Evolutionary conservation across 2,797 vertebrate genomes (phyloP), one percentile per base, ranked within the genome.

Genomic region (Gobionotothen gibberifrons): DNA sequence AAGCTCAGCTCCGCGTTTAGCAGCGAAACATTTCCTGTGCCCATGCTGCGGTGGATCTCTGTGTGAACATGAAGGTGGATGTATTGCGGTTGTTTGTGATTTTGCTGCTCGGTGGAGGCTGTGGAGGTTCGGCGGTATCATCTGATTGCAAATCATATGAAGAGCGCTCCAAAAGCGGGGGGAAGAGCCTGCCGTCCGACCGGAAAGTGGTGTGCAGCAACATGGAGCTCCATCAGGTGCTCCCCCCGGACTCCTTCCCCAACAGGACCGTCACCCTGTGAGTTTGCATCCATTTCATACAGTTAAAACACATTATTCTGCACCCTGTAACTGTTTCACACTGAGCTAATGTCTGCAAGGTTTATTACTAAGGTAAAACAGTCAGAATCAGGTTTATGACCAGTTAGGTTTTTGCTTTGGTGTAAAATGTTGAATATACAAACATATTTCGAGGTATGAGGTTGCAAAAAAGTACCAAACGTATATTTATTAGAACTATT

Each of bases 241-340:
- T 96, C 49, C 94, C 96, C 14, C 90, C 96, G 15, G 94, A 95
- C 57, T 85, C 94, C 10, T 94, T 98, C 76, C 96, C 97, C 76
- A 97, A 98, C 95, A 93, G 95, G 82, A 99, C 97, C 8, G 94
- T 96, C 89, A 96, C 96, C 17, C 93, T 99, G 98, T 99, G 92
- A 99, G 98, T 98, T 96, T 3, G 12, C 48, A 16, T 3, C 32
- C 48, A 12, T 56, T 26, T 32, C 39, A 21, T 40, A 22, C 2
- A 0, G 4, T 44, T 22, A 61, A 68, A 74, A 39, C 55, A 19
- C 29, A 39, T 29, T 36, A 9, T 19, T 10, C 3, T 1, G 12
- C 54, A 22, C 16, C 15, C 3, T 19, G 32, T 36, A 36, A 36
- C 32, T 36, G 32, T 36, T 36, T 10, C 8, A 32, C 48, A 42